Conservation (phyloP, 1,140 invertebrate genomes). For the Cephus cinctus region DNA sequence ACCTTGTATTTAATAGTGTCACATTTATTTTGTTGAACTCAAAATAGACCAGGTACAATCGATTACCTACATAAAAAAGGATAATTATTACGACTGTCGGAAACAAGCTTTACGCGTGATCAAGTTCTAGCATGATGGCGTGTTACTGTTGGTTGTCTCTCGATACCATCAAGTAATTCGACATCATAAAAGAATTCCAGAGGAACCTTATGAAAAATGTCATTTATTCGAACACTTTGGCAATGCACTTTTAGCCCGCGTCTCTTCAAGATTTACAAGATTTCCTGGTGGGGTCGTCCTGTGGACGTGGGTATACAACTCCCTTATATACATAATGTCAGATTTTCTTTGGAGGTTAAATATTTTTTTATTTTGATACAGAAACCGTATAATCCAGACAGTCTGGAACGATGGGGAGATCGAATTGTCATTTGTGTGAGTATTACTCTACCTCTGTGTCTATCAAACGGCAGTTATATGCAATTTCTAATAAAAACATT, state of each 20-base stretch:
- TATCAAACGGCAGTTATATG: slow-evolving; percentile 50
- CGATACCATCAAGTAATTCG: too few relatives aligned
- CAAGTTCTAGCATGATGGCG: too few relatives aligned
- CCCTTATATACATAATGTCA: slow-evolving; percentile 16
- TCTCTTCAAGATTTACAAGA: slow-evolving; percentile 65
- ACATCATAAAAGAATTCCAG: too few relatives aligned
- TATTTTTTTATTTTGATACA: slow-evolving; percentile 39
- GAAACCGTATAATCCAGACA: slow-evolving; percentile 66
- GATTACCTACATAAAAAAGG: too few relatives aligned
- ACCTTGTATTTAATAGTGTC: too few relatives aligned
- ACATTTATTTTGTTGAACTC: too few relatives aligned
- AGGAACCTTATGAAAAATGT: neutral
- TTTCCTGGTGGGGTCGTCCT: slow-evolving; percentile 48
- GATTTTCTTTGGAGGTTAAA: slow-evolving; percentile 24
- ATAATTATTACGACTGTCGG: too few relatives aligned
- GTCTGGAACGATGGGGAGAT: slow-evolving; percentile 71
- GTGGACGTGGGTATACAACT: slow-evolving; percentile 37
- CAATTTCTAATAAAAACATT: slow-evolving; percentile 5
- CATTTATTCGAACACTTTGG: slow-evolving; percentile 32
- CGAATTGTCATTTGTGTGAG: slow-evolving; percentile 68
- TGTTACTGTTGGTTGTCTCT: too few relatives aligned
- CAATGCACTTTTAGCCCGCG: slow-evolving; percentile 65
- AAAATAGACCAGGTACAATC: too few relatives aligned
- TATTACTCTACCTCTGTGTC: slow-evolving; percentile 23
- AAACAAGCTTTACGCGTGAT: too few relatives aligned